phyloP scores from a whole-genome alignment of 2,113 vertebrate species.

The Rhinoderma darwinii region DNA sequence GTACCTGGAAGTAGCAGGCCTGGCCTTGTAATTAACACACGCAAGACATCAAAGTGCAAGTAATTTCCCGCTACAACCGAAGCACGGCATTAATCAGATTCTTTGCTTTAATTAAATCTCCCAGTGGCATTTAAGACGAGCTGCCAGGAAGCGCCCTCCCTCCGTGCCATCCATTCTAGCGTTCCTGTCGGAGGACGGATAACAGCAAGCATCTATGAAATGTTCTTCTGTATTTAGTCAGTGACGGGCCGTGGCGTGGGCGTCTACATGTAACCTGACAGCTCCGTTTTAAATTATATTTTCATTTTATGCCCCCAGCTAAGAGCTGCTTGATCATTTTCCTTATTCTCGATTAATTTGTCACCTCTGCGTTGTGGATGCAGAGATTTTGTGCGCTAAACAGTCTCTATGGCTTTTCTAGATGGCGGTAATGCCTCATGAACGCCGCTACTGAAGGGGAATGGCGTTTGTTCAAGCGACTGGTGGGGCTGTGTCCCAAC shows the following conservation, averaged over 20 bases:
- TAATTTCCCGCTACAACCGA: constrained; percentile 20
- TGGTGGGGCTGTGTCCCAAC: too few relatives aligned
- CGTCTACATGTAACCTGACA: constrained; percentile 3
- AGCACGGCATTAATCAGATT: constrained; percentile 32
- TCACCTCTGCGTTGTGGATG: not conserved
- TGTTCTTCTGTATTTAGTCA: not conserved
- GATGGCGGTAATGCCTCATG: not conserved
- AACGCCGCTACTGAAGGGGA: not conserved
- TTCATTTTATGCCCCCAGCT: not conserved
- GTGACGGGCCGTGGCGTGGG: not conserved
- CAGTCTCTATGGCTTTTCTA: not conserved
- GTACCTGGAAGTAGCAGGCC: constrained; percentile 8
- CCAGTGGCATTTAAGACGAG: not conserved
- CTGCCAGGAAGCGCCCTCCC: not conserved
- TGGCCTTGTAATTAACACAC: constrained; percentile 31
- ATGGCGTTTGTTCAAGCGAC: too few relatives aligned
- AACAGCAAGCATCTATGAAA: not conserved
- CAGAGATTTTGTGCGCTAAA: not conserved
- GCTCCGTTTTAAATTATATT: not conserved
- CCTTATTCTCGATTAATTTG: not conserved
- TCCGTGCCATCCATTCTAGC: not conserved
- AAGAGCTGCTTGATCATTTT: not conserved
- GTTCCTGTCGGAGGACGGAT: not conserved
- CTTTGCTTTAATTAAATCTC: constrained; percentile 38
- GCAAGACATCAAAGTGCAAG: constrained; percentile 28